Conservation (phyloP, 2,888 invertebrate genomes). For the Seira sanloemensis region DNA sequence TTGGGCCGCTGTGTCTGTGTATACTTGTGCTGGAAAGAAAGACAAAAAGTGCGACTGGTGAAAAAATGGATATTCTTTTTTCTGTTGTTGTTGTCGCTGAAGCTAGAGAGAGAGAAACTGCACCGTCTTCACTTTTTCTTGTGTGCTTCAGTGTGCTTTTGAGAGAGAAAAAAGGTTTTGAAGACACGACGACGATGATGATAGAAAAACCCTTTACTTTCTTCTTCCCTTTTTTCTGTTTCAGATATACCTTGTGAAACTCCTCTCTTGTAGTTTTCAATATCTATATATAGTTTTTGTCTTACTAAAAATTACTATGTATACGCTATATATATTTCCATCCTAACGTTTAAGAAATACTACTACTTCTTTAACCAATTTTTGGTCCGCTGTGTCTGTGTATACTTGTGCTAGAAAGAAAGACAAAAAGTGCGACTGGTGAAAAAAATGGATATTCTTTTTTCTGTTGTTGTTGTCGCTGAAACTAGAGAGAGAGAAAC, state of each 20-base stretch:
- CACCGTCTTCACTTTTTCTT: not conserved
- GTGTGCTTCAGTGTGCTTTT: not conserved
- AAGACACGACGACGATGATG: not conserved
- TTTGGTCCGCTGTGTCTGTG: too few relatives aligned
- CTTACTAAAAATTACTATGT: too few relatives aligned
- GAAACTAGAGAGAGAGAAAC: too few relatives aligned
- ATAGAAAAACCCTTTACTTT: slow-evolving; percentile 28
- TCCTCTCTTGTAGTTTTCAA: slow-evolving; percentile 31
- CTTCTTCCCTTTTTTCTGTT: not conserved
- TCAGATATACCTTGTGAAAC: slow-evolving; percentile 54
- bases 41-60: not conserved
- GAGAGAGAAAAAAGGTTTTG: not conserved
- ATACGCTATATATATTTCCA: too few relatives aligned
- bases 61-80: not conserved
- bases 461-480: not conserved
- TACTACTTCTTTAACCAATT: not conserved
- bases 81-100: not conserved
- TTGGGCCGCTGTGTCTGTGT: too few relatives aligned
- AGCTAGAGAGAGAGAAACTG: too few relatives aligned
- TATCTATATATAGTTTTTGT: too few relatives aligned
- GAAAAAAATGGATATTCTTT: not conserved
- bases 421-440: not conserved
- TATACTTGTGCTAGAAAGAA: too few relatives aligned
- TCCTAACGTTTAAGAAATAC: too few relatives aligned
- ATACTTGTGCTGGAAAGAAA: too few relatives aligned